Evolutionary conservation across 2,888 invertebrate genomes (phyloP).

Genomic region (Chaitophorus viminalis): DNA sequence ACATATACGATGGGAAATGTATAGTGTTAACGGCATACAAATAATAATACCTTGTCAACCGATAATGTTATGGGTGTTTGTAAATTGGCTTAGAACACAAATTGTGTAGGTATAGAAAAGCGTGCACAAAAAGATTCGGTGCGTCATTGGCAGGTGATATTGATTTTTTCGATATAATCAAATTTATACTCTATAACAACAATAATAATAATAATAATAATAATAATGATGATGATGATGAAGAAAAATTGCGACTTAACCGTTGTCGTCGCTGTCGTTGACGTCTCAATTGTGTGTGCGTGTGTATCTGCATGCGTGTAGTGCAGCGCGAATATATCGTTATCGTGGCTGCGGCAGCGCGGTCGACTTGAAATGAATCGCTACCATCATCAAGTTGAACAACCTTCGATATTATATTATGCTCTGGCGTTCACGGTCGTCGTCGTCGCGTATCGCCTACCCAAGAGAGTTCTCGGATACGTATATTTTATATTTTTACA

Average conservation of each 20-base stretch:
- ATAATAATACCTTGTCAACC: slow-evolving; percentile 30
- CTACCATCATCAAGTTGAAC: slow-evolving; percentile 50
- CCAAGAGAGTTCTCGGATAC: background rate
- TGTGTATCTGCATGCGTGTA: background rate
- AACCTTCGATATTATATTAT: slow-evolving; percentile 41
- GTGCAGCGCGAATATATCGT: background rate
- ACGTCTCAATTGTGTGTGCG: slow-evolving; percentile 13
- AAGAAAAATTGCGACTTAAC: slow-evolving; percentile 40
- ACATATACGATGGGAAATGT: background rate
- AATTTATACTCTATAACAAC: slow-evolving; percentile 3
- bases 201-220: background rate
- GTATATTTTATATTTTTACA: background rate
- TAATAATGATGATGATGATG: background rate
- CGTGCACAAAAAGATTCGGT: slow-evolving; percentile 18
- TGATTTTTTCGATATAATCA: slow-evolving; percentile 25
- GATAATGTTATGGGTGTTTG: slow-evolving; percentile 17
- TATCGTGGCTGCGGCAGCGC: slow-evolving; percentile 5
- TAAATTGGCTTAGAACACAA: slow-evolving; percentile 30
- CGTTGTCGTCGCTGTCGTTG: background rate
- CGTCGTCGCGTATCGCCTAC: background rate
- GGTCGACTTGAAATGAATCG: slow-evolving; percentile 10
- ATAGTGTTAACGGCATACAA: background rate
- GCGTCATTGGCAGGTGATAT: slow-evolving; percentile 23
- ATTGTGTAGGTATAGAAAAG: slow-evolving; percentile 2
- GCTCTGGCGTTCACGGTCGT: slow-evolving; percentile 36